Evolutionary conservation across 2,797 vertebrate genomes (phyloP).

Genomic region (Rhinatrema bivittatum): DNA sequence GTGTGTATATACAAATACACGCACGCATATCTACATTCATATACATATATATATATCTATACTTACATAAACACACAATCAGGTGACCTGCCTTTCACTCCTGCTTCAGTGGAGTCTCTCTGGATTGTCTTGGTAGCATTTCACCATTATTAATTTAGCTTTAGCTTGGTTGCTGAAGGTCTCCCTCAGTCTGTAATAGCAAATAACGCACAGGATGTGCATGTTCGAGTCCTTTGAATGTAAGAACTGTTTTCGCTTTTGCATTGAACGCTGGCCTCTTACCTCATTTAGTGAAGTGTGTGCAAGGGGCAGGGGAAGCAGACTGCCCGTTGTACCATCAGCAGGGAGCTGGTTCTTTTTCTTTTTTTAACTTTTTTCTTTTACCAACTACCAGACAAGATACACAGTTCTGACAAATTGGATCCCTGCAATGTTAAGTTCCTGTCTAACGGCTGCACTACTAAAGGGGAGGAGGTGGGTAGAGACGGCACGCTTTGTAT

Average conservation of each 20-base stretch:
- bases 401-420: slow-evolving; percentile 21
- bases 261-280: slow-evolving; percentile 19
- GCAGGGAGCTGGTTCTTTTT: slow-evolving; percentile 15
- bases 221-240: slow-evolving; percentile 44
- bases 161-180: slow-evolving; percentile 40
- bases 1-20: no score
- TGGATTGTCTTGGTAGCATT: slow-evolving; percentile 53
- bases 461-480: no score
- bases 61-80: no score
- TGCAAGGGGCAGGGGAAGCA: slow-evolving; percentile 25
- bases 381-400: neutral
- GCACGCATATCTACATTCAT: no score
- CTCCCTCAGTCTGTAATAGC: slow-evolving; percentile 39
- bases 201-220: no score
- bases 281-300: slow-evolving; percentile 32
- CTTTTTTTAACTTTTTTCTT: no score
- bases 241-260: slow-evolving; percentile 26
- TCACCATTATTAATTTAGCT: slow-evolving; percentile 53
- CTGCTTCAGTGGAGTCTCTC: slow-evolving; percentile 47
- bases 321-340: slow-evolving; percentile 32
- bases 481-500: no score
- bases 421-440: no score
- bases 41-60: no score
- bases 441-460: no score
- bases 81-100: slow-evolving; percentile 52